phyloP scores from a whole-genome alignment of 2,113 vertebrate species.

The Ochotona princeps region DNA sequence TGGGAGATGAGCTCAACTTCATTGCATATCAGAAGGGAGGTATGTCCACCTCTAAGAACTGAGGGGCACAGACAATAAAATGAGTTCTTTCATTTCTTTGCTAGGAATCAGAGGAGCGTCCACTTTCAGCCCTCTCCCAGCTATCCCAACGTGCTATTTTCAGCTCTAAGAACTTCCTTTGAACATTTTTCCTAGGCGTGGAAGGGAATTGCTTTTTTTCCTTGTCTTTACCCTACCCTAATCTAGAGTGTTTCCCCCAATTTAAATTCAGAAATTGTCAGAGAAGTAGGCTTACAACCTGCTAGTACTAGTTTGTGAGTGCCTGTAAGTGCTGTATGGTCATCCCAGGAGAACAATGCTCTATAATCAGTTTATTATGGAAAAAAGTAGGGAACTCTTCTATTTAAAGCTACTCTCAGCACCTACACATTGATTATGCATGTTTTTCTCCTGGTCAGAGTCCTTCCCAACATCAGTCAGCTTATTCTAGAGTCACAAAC shows the following conservation, averaged over 20 bases:
- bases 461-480: background rate
- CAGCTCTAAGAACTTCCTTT: conserved; percentile 1
- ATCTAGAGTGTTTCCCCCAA: background rate
- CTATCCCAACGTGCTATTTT: background rate
- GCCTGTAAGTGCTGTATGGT: background rate
- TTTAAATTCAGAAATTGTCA: background rate
- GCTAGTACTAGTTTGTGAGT: background rate
- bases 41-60: conserved; percentile 38
- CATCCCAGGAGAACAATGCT: background rate
- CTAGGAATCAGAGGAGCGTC: conserved; percentile 8
- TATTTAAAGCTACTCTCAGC: background rate
- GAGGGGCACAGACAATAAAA: conserved; percentile 64
- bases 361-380: background rate
- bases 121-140: background rate
- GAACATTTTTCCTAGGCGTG: conserved; percentile 3
- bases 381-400: background rate
- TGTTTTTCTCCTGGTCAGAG: background rate
- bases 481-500: background rate
- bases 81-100: conserved; percentile 33
- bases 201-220: background rate
- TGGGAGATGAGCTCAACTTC: conserved; percentile 58
- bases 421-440: background rate
- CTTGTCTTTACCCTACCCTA: background rate
- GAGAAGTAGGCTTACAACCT: background rate
- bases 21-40: conserved; percentile 73